Evolutionary conservation across 1,140 invertebrate species (phyloP).

Genomic region (Andricus grossulariae): DNA sequence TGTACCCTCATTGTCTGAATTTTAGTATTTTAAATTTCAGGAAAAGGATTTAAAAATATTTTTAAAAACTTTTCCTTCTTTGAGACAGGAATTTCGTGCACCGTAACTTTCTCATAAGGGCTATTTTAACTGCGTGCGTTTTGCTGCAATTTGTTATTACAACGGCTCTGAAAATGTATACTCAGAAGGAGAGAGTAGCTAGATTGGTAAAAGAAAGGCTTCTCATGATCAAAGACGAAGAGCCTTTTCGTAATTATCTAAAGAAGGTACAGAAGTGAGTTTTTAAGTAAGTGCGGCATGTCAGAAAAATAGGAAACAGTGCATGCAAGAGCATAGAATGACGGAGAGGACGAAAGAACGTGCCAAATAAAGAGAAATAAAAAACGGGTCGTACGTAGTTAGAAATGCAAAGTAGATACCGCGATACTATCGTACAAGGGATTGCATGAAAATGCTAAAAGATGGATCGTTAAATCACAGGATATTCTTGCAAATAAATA

Average conservation of each 20-base stretch:
- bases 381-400: neutral
- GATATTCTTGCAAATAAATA: neutral
- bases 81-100: neutral
- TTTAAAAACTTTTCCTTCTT: neutral
- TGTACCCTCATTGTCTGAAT: neutral
- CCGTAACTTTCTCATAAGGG: neutral
- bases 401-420: constrained; percentile 25
- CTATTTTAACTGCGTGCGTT: neutral
- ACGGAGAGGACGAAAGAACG: neutral
- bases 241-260: constrained; percentile 17
- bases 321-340: constrained; percentile 16
- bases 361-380: neutral
- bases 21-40: too few relatives aligned
- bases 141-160: neutral
- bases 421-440: neutral
- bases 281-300: neutral
- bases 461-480: neutral
- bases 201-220: constrained; percentile 21
- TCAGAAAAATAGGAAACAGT: constrained; percentile 17
- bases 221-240: constrained; percentile 1
- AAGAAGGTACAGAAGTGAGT: constrained; percentile 11
- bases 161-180: constrained; percentile 7
- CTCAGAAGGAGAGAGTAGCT: constrained; percentile 7
- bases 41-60: constrained; percentile 7
- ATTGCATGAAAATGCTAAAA: neutral